Evolutionary conservation across 1,140 invertebrate species (phyloP), one percentile per base, ranked within the genome.

Genomic region (Drosophila novamexicana): DNA sequence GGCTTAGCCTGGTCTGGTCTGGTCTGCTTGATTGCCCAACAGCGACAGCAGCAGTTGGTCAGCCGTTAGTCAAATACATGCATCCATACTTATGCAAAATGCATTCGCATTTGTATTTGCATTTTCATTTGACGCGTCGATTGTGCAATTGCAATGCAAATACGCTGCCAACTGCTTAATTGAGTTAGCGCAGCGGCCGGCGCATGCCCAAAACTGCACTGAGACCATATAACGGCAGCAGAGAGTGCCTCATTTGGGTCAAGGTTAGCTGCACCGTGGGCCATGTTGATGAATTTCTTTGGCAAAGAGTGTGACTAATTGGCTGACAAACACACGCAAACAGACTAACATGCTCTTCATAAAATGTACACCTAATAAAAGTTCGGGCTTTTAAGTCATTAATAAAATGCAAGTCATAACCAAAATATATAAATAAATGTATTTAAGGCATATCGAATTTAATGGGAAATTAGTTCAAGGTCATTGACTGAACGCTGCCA

Each of bases 401-500:
- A 89, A 74, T 67, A 53, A 81, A 77, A 52, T 40, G 74, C 71
- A 77, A 67, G 70, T 76, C 73, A 76, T 59, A 73, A 22, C 70
- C 61, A 81, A 63, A 71, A 69, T 62, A 66, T 32, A 65, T 65
- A 58, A 58, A 69, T 45, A 16, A 45, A 45, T 49, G 66, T 42
- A 42, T 22, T 47, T 47, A 37, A 65, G 16, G 56, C 34, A 52
- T 37, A 78, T 34, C 68, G 42, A 78, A 58, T 34, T 50, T 32
- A 44, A 69, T 85, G 53, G 57, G 77, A 88, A 88, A 89, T 80
- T 84, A 89, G 84, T 89, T 89, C 84, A 89, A 89, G 84, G 84
- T 89, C 84, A 89, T 68, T 84, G 53, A 89, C 75, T 78, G 74
- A 84, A 56, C 84, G 84, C 72, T 56, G 37, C 44, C n/a, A 16